Base-by-base conservation (phyloP, 2,113 vertebrate species). In the Amazona vittata region DNA sequence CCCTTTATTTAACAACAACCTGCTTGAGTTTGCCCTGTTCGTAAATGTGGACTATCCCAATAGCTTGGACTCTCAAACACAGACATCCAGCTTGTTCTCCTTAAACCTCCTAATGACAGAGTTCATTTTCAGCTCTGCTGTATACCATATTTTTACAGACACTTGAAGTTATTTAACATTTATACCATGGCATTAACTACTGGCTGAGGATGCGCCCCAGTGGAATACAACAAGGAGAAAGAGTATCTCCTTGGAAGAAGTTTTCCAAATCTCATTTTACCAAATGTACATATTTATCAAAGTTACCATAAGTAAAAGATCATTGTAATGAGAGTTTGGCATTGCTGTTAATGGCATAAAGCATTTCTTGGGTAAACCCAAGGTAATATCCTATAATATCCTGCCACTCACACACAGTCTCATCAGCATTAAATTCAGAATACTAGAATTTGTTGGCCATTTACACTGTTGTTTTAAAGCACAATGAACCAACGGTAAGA, bases 101-200 rank as follows among this genome's bases (percentile, higher is more conserved):
- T 47, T 10, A 62, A 73, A 52, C 22, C 39, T 50, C 18, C 50
- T 28, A 5, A 55, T 2, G 55, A 25, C 7, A 44, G 53, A 69
- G 14, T 2, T 83, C 11, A 22, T 37, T 76, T 68, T 8, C 71
- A 69, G 44, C 67, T 64, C 55, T n/a, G 41, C 3, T 39, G 22
- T 24, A n/a, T 7, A 26, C 4, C 41, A 5, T 5, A 19, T 52
- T 83, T 89, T 43, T 29, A 17, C 69, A 70, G 81, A 9, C 29
- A 12, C 5, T 57, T 50, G 35, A 39, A 20, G 20, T 24, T 62
- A 22, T 69, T 75, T 33, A 14, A 4, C 22, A 3, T 2, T 6
- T 24, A 5, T 0, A 35, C 43, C 31, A 41, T 2, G 17, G 44
- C 49, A 65, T 41, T 84, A 24, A 4, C 24, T 22, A 0, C 37